phyloP scores from a whole-genome alignment of 2,888 invertebrate species.

The Plebejus argus region DNA sequence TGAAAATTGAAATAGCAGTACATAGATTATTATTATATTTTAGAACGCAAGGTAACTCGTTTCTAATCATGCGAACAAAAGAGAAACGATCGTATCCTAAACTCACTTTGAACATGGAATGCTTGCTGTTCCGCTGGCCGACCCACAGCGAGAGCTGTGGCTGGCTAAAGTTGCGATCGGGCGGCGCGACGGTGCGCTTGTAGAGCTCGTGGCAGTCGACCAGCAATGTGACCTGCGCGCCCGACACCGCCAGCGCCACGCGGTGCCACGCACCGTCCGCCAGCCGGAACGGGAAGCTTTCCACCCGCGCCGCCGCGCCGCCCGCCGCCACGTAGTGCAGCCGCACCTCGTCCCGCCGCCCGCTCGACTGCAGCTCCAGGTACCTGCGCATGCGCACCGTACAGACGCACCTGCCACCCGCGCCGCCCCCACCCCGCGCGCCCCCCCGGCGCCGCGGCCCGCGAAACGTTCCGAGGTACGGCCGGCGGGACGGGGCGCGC shows the following conservation, averaged over 20 bases:
- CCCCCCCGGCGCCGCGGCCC: constrained; percentile 56
- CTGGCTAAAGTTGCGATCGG: constrained; percentile 88
- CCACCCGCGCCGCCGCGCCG: constrained; percentile 84
- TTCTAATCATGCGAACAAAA: background rate
- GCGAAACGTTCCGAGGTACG: constrained; percentile 81
- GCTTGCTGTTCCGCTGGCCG: constrained; percentile 92
- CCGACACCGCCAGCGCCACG: constrained; percentile 91
- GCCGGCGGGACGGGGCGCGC: constrained; percentile 62
- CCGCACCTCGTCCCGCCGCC: constrained; percentile 91
- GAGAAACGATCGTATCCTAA: background rate
- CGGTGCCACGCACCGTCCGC: constrained; percentile 95
- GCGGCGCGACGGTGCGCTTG: constrained; percentile 88
- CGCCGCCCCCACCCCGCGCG: constrained; percentile 46
- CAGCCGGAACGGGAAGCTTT: constrained; percentile 92
- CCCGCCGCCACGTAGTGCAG: constrained; percentile 89
- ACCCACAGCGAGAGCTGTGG: constrained; percentile 90
- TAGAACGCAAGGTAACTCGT: background rate
- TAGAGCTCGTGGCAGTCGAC: constrained; percentile 94
- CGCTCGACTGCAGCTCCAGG: constrained; percentile 95
- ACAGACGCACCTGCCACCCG: constrained; percentile 44
- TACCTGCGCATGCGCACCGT: constrained; percentile 82
- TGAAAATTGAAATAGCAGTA: no score
- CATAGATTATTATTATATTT: no score
- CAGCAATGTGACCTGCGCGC: constrained; percentile 90
- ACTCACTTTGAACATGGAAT: constrained; percentile 92